Evolutionary conservation across 2,888 invertebrate species (phyloP), one percentile per base, ranked within the genome.

Genomic region (Machimus atricapillus): DNA sequence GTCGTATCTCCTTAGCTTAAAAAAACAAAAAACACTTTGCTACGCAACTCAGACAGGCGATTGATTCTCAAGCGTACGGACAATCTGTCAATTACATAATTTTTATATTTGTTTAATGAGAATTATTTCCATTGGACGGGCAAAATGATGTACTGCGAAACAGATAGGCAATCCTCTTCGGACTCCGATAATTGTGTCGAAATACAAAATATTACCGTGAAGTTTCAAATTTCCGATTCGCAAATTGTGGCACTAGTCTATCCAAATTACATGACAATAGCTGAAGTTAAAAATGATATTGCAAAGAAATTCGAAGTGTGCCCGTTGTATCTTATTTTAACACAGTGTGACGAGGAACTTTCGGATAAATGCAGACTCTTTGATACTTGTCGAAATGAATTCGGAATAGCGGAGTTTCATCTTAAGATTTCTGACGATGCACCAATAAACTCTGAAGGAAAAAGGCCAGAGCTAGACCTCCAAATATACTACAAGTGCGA

Each of bases 251-350:
- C 92, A 6, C 92, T 91, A 88, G 90, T 92, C 12, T 93, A 93
- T 90, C 91, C 92, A 73, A 92, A 91, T 88, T 90, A 90, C 73
- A 93, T 94, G 91, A 94, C 93, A 87, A 91, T 95, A 79, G 93
- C 92, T 85, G 94, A 94, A 90, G 93, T 95, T 73, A 95, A 95
- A 90, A 93, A 93, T 89, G 94, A 95, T 89, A 92, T 95, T 73
- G 94, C 93, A 1, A 93, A 93, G 1, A 93, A 95, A 73, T 95
- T 95, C 90, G 93, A 93, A 90, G 92, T 94, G 1, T 93, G 94
- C 19, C 92, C 93, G 0, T 92, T 94, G 16, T 91, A 93, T 73
- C 90, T 95, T 66, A 91, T 93, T 0, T 89, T 95, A 3, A 91
- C 93, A 76, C 93, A 94, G 91, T 91, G 91, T 78, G 93, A 93